Evolutionary conservation across 2,888 invertebrate species (phyloP), one percentile per base, ranked within the genome.

Genomic region (Drosophila affinis): DNA sequence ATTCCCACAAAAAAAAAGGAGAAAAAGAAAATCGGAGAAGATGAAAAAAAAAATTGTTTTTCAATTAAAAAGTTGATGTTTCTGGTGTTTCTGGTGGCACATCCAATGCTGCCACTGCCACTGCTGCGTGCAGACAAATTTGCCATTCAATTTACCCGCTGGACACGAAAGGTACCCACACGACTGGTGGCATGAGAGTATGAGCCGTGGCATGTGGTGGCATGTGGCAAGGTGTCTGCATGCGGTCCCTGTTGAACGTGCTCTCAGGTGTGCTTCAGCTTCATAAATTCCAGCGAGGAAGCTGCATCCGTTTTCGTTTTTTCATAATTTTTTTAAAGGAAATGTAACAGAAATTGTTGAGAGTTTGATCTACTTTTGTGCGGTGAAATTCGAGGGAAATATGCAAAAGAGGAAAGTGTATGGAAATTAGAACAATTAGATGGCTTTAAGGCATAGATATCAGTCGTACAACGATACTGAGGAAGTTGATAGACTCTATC

Each of bases 51-150:
- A 72, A 69, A 78, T 85, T 80, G 80, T 79, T 85, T 85, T 85
- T 85, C 85, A 85, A 85, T 85, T 85, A 85, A 85, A 87, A 85
- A 84, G 74, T 84, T 87, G 77, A 75, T 82, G 65, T 64, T 80
- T 60, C 63, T 74, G 49, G 63, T 76, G 75, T 72, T 79, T 21
- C 29, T 56, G 64, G 32, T 34, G 32, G 3, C 10, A 10, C 21
- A 21, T 21, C 21, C 21, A 21, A 21, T 21, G 21, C 32, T 39
- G 39, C n/a, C 39, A 39, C 53, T 75, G 58, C 60, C 70, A 34
- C 71, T 75, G 76, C 75, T 85, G 83, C 78, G 73, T 79, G 75
- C 84, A 84, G 85, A 87, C 78, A 78, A 85, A 84, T 85, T 87
- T 78, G 79, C 75, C 81, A 81, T 82, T 82, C 82, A 82, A 82